Percentiles rank a stretch among this genome's conserved stretches.
Evolutionary conservation across 35 echinoderm and acorn worm genomes (phyloP).

Genomic region (Heliocidaris erythrogramma): DNA sequence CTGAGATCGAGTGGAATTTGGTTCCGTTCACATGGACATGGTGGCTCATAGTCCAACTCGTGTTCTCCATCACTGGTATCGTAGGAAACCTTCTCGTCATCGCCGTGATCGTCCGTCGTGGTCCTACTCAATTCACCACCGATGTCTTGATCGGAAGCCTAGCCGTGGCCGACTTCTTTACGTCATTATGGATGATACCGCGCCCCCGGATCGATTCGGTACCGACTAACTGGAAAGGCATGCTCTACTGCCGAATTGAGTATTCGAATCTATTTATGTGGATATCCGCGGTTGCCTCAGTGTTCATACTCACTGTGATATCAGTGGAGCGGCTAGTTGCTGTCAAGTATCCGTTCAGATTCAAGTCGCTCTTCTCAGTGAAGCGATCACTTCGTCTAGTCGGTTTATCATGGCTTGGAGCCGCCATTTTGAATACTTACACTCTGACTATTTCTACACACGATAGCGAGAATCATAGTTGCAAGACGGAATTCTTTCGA

Average conservation of each 20-base stretch:
- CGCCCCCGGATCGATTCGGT: conserved; percentile 42
- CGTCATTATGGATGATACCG: conserved; percentile 77
- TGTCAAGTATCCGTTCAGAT: conserved; percentile 82
- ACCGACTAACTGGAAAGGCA: not conserved
- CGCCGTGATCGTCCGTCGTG: conserved; percentile 28
- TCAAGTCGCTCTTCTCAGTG: conserved; percentile 62
- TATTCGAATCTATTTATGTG: conserved; percentile 74
- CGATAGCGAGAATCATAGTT: conserved; percentile 3
- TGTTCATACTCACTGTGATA: conserved; percentile 76
- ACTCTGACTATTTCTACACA: conserved; percentile 48
- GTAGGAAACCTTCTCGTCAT: conserved; percentile 63
- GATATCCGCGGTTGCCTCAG: conserved; percentile 76
- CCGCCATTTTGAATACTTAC: conserved; percentile 56
- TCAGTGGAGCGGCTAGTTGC: conserved; percentile 86
- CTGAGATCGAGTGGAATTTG: not conserved
- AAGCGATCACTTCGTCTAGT: conserved; percentile 56
- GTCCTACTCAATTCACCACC: conserved; percentile 58
- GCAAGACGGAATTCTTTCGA: conserved; percentile 47
- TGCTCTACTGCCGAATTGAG: conserved; percentile 79
- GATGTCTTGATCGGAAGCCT: conserved; percentile 76
- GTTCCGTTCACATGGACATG: conserved; percentile 31
- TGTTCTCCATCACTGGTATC: conserved; percentile 61
- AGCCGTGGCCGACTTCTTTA: conserved; percentile 72
- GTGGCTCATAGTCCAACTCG: conserved; percentile 26
- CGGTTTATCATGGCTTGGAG: conserved; percentile 52